Conservation (phyloP, 2,113 vertebrate species). For the Chinchilla lanigera region DNA sequence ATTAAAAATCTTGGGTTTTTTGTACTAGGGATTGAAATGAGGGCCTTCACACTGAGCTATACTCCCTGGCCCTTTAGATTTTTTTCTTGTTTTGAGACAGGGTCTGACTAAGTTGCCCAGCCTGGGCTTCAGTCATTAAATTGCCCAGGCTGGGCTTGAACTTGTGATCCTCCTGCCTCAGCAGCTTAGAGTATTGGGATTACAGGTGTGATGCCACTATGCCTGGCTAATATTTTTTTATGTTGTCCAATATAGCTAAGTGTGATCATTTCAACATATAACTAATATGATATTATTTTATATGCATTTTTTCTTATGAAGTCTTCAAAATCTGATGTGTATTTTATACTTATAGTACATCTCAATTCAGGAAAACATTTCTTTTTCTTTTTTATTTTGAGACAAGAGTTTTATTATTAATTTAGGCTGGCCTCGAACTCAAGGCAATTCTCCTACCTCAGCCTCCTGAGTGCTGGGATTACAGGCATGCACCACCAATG, state of each 20-base stretch:
- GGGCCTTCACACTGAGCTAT: neutral
- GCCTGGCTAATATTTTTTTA: neutral
- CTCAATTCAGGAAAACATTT: constrained; percentile 9
- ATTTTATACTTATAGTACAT: neutral
- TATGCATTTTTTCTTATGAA: neutral
- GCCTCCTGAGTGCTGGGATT: neutral
- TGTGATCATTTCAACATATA: constrained; percentile 29
- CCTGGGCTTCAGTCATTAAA: neutral
- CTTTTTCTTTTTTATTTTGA: neutral
- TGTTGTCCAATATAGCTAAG: neutral
- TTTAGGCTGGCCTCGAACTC: neutral
- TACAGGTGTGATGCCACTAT: neutral
- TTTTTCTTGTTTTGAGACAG: neutral
- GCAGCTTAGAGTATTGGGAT: neutral
- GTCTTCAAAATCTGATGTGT: constrained; percentile 21
- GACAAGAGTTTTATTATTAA: too few relatives aligned
- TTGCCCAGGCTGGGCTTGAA: neutral
- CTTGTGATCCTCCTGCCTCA: neutral
- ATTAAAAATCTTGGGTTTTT: neutral
- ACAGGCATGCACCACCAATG: neutral
- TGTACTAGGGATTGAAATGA: neutral
- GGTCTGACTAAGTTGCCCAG: neutral
- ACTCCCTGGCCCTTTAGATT: neutral
- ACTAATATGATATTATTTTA: neutral
- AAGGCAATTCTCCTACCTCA: neutral